phyloP scores from a whole-genome alignment of 2,888 invertebrate genomes.

The Anthrax anthrax region DNA sequence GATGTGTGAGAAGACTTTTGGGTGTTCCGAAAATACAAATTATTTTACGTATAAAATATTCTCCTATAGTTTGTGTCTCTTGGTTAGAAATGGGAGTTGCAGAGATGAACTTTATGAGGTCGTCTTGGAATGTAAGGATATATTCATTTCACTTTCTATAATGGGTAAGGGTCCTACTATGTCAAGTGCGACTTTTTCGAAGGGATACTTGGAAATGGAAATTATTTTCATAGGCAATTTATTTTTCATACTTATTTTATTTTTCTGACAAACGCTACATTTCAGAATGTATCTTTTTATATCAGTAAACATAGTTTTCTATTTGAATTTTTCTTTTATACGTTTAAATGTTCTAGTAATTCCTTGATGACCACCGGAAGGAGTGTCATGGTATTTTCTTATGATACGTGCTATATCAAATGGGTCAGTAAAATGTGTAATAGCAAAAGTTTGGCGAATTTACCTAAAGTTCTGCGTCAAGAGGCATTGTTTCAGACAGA shows the following conservation, averaged over 20 bases:
- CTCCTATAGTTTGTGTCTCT: too few species aligned
- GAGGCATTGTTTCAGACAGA: too few species aligned
- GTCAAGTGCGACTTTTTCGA: background rate
- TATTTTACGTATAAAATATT: background rate
- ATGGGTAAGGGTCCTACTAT: background rate
- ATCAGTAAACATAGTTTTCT: slow-evolving; percentile 8
- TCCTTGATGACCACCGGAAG: background rate
- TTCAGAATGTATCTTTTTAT: slow-evolving; percentile 1
- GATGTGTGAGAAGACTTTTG: background rate
- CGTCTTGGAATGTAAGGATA: too few species aligned
- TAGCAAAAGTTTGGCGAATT: too few species aligned
- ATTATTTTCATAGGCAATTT: slow-evolving; percentile 7
- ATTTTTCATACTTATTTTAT: slow-evolving; percentile 1
- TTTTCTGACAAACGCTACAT: slow-evolving; percentile 2
- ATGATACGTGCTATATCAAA: too few species aligned
- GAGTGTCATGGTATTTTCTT: background rate
- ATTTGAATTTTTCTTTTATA: background rate
- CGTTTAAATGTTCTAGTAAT: background rate
- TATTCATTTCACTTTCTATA: background rate
- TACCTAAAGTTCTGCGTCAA: too few species aligned
- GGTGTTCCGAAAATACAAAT: too few species aligned
- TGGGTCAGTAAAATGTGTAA: too few species aligned
- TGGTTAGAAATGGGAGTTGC: background rate
- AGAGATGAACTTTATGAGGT: too few species aligned
- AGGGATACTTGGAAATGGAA: background rate